phyloP scores from a whole-genome alignment of 2,888 invertebrate genomes.

The Tetropium fuscum region DNA sequence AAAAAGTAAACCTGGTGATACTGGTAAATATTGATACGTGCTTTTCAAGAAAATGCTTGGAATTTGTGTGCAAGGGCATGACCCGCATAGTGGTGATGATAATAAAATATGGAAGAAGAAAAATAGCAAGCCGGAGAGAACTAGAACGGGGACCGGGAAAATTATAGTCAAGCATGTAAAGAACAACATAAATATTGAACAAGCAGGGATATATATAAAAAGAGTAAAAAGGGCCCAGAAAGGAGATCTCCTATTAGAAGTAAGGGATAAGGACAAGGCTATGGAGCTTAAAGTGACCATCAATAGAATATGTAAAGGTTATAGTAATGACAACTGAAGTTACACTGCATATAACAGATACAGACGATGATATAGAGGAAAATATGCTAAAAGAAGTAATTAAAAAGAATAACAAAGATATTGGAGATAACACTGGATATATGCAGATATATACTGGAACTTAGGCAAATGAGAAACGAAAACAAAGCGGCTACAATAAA shows the following conservation, averaged over 20 bases:
- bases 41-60: slow-evolving; percentile 4
- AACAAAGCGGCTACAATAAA: neutral
- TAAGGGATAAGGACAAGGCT: slow-evolving; percentile 4
- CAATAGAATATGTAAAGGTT: neutral
- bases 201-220: slow-evolving; percentile 5
- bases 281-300: slow-evolving; percentile 2
- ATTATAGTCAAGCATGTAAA: slow-evolving; percentile 2
- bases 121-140: neutral
- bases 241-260: slow-evolving; percentile 14
- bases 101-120: neutral
- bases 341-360: neutral
- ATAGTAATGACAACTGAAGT: neutral
- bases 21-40: neutral
- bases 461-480: neutral
- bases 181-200: neutral
- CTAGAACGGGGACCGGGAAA: neutral
- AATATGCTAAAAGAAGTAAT: neutral
- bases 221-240: slow-evolving; percentile 13
- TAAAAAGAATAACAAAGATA: neutral
- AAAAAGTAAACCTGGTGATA: neutral
- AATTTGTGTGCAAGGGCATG: slow-evolving; percentile 1
- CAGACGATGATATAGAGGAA: neutral
- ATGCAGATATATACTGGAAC: neutral
- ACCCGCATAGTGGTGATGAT: neutral
- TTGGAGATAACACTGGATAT: neutral